Conservation (phyloP, 2,113 vertebrate genomes). For the Periophthalmus modestus region DNA sequence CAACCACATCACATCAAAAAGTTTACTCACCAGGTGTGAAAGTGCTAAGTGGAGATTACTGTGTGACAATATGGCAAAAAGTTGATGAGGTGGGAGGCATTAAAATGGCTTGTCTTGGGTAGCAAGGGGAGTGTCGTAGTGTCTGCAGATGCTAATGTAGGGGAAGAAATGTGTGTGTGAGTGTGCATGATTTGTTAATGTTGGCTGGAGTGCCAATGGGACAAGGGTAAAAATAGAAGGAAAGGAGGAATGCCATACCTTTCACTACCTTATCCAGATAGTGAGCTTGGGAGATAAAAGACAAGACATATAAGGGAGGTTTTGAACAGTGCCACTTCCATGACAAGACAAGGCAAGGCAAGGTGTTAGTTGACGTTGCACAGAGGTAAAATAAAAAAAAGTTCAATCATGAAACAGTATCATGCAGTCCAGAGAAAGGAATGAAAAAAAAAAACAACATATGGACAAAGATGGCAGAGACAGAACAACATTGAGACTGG, state of each 20-base stretch:
- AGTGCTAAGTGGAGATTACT: conserved; percentile 68
- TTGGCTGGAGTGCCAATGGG: conserved; percentile 51
- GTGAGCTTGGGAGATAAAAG: conserved; percentile 99
- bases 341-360: conserved; percentile 71
- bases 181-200: conserved; percentile 58
- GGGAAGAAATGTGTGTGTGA: conserved; percentile 41
- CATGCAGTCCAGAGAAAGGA: conserved; percentile 63
- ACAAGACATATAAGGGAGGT: conserved; percentile 97
- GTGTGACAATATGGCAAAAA: conserved; percentile 58
- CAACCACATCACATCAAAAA: conserved; percentile 30
- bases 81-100: conserved; percentile 48
- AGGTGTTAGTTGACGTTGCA: conserved; percentile 69
- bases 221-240: conserved; percentile 68
- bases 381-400: conserved; percentile 44
- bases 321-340: conserved; percentile 79
- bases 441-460: conserved; percentile 27
- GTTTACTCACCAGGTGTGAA: conserved; percentile 61
- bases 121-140: conserved; percentile 28
- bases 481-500: not conserved
- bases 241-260: conserved; percentile 96
- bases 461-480: conserved; percentile 16
- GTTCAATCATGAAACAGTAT: conserved; percentile 49
- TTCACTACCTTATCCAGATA: conserved; percentile 99
- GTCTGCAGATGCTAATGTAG: conserved; percentile 51
- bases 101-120: conserved; percentile 38